Evolutionary conservation across 2,113 vertebrate genomes (phyloP).

Genomic region (Turdus rufiventris): DNA sequence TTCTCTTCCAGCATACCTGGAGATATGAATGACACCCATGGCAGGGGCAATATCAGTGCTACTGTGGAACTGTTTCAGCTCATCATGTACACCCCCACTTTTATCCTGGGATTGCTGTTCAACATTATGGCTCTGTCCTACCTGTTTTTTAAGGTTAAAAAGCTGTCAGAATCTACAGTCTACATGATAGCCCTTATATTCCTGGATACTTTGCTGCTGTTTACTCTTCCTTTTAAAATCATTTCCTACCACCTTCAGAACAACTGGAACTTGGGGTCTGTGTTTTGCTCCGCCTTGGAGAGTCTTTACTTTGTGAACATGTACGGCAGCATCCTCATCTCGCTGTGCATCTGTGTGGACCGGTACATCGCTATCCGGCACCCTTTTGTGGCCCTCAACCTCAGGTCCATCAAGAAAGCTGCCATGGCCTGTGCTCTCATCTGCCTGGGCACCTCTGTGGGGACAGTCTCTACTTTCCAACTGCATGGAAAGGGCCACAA

Average conservation of each 20-base stretch:
- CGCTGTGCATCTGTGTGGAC: constrained; percentile 69
- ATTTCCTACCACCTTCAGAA: constrained; percentile 45
- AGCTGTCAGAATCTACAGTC: constrained; percentile 65
- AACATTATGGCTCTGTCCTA: constrained; percentile 68
- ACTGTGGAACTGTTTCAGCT: constrained; percentile 57
- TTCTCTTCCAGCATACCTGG: neutral
- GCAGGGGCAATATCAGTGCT: neutral
- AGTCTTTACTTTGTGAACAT: constrained; percentile 76
- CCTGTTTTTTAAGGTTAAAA: constrained; percentile 60
- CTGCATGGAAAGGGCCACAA: neutral
- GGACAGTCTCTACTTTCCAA: constrained; percentile 29
- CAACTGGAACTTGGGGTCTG: constrained; percentile 38
- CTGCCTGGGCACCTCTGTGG: constrained; percentile 34
- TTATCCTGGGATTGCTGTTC: constrained; percentile 66
- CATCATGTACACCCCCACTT: constrained; percentile 58
- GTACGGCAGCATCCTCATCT: constrained; percentile 75
- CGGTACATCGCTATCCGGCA: constrained; percentile 59
- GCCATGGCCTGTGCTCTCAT: constrained; percentile 39
- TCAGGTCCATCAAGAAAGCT: constrained; percentile 68
- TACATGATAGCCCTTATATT: constrained; percentile 71
- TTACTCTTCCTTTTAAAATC: constrained; percentile 76
- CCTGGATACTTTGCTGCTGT: constrained; percentile 71
- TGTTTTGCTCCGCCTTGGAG: constrained; percentile 71
- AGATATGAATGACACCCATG: neutral
- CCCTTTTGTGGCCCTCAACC: constrained; percentile 34